These are phyloP conservation scores for Apodemia mormo DNA, from an alignment of 2,888 invertebrate genomes.

Conservation along the genomic window DNA sequence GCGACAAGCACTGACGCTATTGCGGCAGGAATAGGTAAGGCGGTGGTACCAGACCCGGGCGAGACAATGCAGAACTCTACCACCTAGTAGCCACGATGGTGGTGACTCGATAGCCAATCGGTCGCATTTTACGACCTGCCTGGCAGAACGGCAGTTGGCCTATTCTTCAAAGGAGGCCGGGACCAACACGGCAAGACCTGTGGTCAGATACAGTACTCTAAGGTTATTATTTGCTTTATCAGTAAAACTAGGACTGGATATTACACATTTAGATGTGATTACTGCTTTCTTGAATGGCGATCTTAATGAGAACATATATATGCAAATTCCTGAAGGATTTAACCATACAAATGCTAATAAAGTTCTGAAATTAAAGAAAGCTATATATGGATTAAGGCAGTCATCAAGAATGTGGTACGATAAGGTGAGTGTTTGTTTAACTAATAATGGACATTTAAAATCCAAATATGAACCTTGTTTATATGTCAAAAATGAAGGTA, in stretches of 20 bases:
- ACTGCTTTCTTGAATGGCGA: conserved; percentile 29
- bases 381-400: conserved; percentile 36
- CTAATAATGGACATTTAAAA: conserved; percentile 30
- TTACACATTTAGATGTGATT: conserved; percentile 28
- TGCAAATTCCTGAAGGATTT: conserved; percentile 25
- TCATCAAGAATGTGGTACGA: conserved; percentile 30
- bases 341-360: conserved; percentile 8
- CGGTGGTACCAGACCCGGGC: too few species aligned
- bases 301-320: conserved; percentile 28
- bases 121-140: too few species aligned
- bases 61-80: too few species aligned
- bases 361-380: conserved; percentile 30
- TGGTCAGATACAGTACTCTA: conserved; percentile 27
- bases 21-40: too few species aligned
- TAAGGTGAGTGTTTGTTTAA: conserved; percentile 29
- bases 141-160: too few species aligned
- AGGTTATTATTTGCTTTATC: conserved; percentile 31
- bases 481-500: conserved; percentile 23
- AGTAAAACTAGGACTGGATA: conserved; percentile 24
- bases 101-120: too few species aligned
- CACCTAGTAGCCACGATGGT: too few species aligned
- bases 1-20: too few species aligned
- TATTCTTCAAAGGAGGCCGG: too few species aligned
- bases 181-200: too few species aligned
- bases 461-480: conserved; percentile 26